Base-by-base conservation (phyloP, 2,113 vertebrate genomes). In the Anguilla japonica region DNA sequence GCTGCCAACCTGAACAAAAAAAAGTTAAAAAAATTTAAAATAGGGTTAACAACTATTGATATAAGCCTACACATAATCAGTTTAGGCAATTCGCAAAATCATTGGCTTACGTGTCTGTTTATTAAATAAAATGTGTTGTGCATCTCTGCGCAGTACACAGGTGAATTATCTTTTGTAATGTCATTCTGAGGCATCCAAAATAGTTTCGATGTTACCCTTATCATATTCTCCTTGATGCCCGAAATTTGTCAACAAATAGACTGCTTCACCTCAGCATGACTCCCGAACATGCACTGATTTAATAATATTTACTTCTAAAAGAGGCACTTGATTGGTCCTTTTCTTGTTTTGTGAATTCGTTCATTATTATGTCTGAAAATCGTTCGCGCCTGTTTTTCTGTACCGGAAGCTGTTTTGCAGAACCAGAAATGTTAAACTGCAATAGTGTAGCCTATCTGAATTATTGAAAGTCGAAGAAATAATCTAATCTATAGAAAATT, bases 1-100 rank as follows among this genome's bases (percentile, higher is more conserved):
- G 97, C 97, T 5, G 96, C 97, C 88, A 98, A 92, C 97, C 97
- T 98, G 85, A 41, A 89, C 81, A 79, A 75, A 83, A 79, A 78
- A n/a, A n/a, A 8, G 11, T 57, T 75, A n/a, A n/a, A n/a, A n/a
- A n/a, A n/a, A n/a, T 34, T 43, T 40, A 39, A 81, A 39, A 81
- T 2, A 8, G 7, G 26, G 26, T 71, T 8, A 8, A 71, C 63
- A 71, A 71, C 63, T 9, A n/a, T 9, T 71, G 63, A 71, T 5
- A 71, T 71, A 71, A 18, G 53, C 14, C 11, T 60, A 60, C 14
- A 60, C 56, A 71, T 71, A 4, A 71, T 71, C 20, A 20, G 26
- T 71, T 71, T 7, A 3, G 3, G 14, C 18, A 60, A 71, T 71
- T 71, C 26, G 57, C 57, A 60, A 60, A 34, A 20, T 46, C 43